Evolutionary conservation across 1,140 invertebrate genomes (phyloP), one percentile per base, ranked within the genome.

Genomic region (Pseudomyrmex dendroicus): DNA sequence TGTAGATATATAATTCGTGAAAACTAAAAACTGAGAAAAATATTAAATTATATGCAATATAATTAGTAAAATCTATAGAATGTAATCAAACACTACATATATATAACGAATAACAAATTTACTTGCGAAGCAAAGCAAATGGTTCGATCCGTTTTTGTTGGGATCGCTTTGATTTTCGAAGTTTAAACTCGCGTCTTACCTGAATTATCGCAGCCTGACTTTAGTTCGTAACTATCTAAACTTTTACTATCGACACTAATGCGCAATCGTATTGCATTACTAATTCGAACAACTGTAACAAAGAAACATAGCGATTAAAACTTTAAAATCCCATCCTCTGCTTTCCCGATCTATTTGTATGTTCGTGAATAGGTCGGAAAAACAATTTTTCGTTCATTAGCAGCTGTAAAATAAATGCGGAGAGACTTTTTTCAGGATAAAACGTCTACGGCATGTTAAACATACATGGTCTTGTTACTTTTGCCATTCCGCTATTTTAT

Each of bases 401-500:
- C 48, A n/a, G n/a, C 12, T 76, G 59, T 64, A 66, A 76, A 76
- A 17, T 68, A 35, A 59, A 59, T 20, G 57, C 7, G 25, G 46
- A 35, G 15, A 5, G 20, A 5, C 35, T 66, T 7, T n/a, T 15
- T 8, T 13, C 25, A 7, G 1, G 25, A 13, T 15, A 54, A 15
- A 76, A 48, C 22, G 35, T 35, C 8, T 44, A 63, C 63, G 20
- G 59, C 48, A 2, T 76, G 52, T 54, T 54, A 66, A 66, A 76
- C 64, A 66, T 15, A 35, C 52, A 12, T 2, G n/a, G 50, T 76
- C 20, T 64, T 25, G 20, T 50, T 64, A 35, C 52, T 46, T 52
- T 62, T 74, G 44, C 35, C 57, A 25, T 74, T 15, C 9, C 10
- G 17, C 44, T 76, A 52, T 50, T 64, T 76, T 76, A 66, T 17